Base-by-base conservation (phyloP, 2,888 invertebrate genomes). In the Dermolepida albohirtum region DNA sequence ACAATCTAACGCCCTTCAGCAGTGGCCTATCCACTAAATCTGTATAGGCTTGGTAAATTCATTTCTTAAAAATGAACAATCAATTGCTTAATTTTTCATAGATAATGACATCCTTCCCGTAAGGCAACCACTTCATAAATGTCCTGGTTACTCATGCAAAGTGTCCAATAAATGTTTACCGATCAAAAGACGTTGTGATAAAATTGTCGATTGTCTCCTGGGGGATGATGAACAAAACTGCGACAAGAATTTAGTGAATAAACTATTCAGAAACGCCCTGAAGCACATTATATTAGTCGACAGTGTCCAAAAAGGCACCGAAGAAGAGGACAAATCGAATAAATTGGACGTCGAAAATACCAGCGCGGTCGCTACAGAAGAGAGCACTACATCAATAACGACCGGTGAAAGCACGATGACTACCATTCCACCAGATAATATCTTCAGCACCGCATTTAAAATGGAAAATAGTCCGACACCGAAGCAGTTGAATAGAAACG, bases 201-300 rank as follows among this genome's bases (percentile, higher is more conserved):
- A 87, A 76, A 84, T 87, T 44, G 88, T 93, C 0, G 91, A 95
- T 78, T 95, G 95, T 76, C 82, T 95, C 27, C 86, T 89, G 44
- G 93, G 90, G 16, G 94, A 94, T 82, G 95, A 95, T 82, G 95
- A 95, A 85, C 80, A 87, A 0, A 86, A 89, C 59, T 95, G 95
- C 68, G 74, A 76, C 43, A 62, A 63, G 47, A 64, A 57, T 14
- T 34, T 22, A 57, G 70, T 64, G 7, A 29, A 65, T 10, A 71
- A 77, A 16, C 73, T 77, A 17, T 76, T 78, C 67, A 76, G 77
- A 71, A 73, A 77, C 63, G 76, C 76, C 12, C 72, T 78, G 72
- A 67, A 70, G 17, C 73, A 74, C 59, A 73, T 76, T 71, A 44
- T 73, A 39, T 50, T 71, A 47, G 44, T 47, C 51, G 62, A 44